Base-by-base conservation (phyloP, 2,113 vertebrate species). In the Peromyscus leucopus region DNA sequence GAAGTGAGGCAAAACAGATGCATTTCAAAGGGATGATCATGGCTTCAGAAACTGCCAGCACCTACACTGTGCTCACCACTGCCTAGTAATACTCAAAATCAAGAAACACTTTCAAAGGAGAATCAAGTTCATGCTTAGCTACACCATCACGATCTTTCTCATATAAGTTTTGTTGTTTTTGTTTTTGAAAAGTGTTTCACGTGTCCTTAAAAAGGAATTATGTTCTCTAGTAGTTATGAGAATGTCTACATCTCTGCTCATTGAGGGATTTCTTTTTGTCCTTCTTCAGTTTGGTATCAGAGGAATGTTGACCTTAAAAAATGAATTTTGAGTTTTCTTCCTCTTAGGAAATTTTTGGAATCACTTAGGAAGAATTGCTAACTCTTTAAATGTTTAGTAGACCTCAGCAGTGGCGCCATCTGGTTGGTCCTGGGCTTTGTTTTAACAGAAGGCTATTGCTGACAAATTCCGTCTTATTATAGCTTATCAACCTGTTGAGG, bases 21-120 rank as follows among this genome's bases (percentile, higher is more conserved):
- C 17, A 22, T 88, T 94, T 95, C 65, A 92, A 84, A 90, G 61
- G 39, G 46, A 86, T 71, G 74, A 48, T 63, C 4, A 92, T 33
- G 51, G 65, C 17, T 93, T 94, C 86, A 90, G 80, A 93, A 94
- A 82, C 80, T 59, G 51, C 69, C 63, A 89, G 91, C 63, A 59
- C 31, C 48, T 46, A 39, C 24, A 69, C 69, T 96, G 59, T 82
- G 39, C 65, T 92, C 72, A 89, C 28, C 19, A 8, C 65, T 71
- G 28, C 55, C 46, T 74, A 57, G 61, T 61, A 84, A 89, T 39
- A n/a, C 63, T 74, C 39, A 82, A 75, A 57, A 95, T n/a, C n/a
- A 67, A 92, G 85, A 61, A 87, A 51, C 67, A 26, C 75, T n/a
- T 39, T 80, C 15, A 75, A 85, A 89, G 26, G 72, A 90, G 31